A percentile compares a stretch with the other conserved stretches of the same genome.
These are phyloP conservation scores for Liodrosophila aerea DNA, from an alignment of 2,888 invertebrate genomes.

Conservation along the genomic window DNA sequence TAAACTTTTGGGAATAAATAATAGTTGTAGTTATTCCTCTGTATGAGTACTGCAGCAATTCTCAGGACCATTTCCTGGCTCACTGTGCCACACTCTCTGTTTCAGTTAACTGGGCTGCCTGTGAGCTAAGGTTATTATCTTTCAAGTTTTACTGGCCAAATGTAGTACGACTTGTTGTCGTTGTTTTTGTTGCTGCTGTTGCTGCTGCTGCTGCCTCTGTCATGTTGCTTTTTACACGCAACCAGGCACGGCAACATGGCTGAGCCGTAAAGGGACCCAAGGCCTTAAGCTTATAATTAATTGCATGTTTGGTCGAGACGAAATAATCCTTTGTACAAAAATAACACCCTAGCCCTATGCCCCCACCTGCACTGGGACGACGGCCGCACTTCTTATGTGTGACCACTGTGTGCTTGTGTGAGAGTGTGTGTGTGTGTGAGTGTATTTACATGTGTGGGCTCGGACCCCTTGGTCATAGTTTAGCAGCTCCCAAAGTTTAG, in stretches of 20 bases:
- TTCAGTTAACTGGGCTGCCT: constrained; percentile 37
- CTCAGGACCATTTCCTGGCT: neutral
- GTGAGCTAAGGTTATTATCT: constrained; percentile 79
- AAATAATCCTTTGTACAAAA: constrained; percentile 81
- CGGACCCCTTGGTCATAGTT: constrained; percentile 68
- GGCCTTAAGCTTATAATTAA: constrained; percentile 83
- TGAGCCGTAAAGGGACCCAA: constrained; percentile 77
- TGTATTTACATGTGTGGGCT: constrained; percentile 21
- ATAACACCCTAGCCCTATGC: constrained; percentile 58
- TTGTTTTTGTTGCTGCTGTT: constrained; percentile 42
- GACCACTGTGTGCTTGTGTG: constrained; percentile 17
- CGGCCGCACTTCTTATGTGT: constrained; percentile 45
- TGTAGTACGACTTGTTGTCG: constrained; percentile 44
- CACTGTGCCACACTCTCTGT: constrained; percentile 36
- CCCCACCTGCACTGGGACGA: constrained; percentile 27
- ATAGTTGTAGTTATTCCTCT: constrained; percentile 66
- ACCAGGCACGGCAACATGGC: constrained; percentile 61
- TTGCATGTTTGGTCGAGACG: constrained; percentile 82
- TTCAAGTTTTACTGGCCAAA: constrained; percentile 67
- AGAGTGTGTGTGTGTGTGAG: constrained; percentile 2
- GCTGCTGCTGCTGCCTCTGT: constrained; percentile 45
- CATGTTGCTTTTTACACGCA: constrained; percentile 57
- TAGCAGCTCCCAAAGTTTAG: constrained; percentile 59
- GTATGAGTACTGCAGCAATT: constrained; percentile 7
- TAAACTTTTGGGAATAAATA: constrained; percentile 81